phyloP scores from a whole-genome alignment of 2,113 vertebrate species.

The Cynocephalus volans region DNA sequence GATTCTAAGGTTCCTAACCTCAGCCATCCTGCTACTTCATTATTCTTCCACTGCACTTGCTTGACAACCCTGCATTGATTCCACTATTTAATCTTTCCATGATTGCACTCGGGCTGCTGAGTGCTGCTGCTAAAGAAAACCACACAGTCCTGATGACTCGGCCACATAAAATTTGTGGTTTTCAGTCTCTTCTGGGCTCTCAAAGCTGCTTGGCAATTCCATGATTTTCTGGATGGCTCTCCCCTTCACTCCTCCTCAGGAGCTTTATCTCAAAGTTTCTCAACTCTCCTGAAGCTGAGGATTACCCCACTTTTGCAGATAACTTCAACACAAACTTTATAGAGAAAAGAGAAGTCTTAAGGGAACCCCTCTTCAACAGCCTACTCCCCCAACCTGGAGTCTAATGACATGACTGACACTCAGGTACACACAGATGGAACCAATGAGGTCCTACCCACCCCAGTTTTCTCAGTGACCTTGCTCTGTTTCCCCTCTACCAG shows the following conservation, averaged over 20 bases:
- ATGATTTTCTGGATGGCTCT: neutral
- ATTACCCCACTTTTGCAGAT: neutral
- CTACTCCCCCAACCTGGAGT: neutral
- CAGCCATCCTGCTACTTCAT: rapidly evolving
- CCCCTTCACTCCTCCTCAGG: neutral
- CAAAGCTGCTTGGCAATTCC: neutral
- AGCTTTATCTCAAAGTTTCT: neutral
- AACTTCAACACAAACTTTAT: neutral
- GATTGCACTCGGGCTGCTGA: neutral
- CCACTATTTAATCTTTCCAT: neutral
- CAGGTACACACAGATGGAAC: too few relatives aligned
- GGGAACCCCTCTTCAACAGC: neutral
- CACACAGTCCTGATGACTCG: too few relatives aligned
- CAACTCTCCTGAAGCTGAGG: neutral
- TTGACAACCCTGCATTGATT: neutral
- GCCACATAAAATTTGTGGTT: neutral
- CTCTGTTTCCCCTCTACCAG: neutral
- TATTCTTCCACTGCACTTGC: neutral
- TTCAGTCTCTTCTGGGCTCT: neutral
- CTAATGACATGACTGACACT: neutral
- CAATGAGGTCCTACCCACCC: neutral
- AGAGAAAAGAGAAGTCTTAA: neutral
- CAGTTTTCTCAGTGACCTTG: neutral
- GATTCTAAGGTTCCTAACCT: neutral
- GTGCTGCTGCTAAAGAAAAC: neutral